Base-by-base conservation (phyloP, 2,113 vertebrate genomes). In the Corapipo altera region DNA sequence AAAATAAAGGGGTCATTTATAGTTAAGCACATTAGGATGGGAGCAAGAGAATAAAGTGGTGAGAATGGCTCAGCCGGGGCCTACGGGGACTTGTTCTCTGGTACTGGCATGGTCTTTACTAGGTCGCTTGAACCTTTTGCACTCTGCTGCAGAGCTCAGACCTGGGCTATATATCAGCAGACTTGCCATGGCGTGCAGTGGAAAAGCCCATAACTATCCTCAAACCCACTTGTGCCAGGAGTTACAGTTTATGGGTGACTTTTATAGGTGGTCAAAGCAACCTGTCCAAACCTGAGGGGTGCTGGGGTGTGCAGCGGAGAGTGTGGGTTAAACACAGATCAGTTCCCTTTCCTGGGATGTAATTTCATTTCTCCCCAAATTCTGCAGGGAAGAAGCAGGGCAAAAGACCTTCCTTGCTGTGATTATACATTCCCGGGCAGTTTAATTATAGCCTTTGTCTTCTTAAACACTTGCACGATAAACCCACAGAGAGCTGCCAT, bases 1-100 rank as follows among this genome's bases (percentile, higher is more conserved):
- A 91, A 91, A 93, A 93, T 95, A 95, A 92, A 97, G 94, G 83
- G 84, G 92, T 94, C 85, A 86, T 95, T 96, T 89, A 92, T 93
- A 93, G 85, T 82, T 61, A 94, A 97, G 91, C 54, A 88, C 91
- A 55, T 95, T 88, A 85, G 72, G 91, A 76, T 86, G 55, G 80
- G 73, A 94, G 81, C 0, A 14, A 93, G 54, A 70, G 88, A 93
- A 88, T 96, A 83, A 95, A 96, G 95, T 7, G 0, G 24, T 41
- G 78, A 73, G 84, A 95, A 88, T 33, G 75, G 89, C 89, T 96
- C 80, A 51, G 69, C 7, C 1, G 0, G 46, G 37, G 44, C 52
- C 83, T 69, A 54, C 2, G 2, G 93, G 94, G 97, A 94, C 87
- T 85, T 95, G 65, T 93, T 95, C 93, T 77, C n/a, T 32, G 67